Evolutionary conservation across 2,888 invertebrate genomes (phyloP), one percentile per base, ranked within the genome.

Genomic region (Ormyrus rosae): DNA sequence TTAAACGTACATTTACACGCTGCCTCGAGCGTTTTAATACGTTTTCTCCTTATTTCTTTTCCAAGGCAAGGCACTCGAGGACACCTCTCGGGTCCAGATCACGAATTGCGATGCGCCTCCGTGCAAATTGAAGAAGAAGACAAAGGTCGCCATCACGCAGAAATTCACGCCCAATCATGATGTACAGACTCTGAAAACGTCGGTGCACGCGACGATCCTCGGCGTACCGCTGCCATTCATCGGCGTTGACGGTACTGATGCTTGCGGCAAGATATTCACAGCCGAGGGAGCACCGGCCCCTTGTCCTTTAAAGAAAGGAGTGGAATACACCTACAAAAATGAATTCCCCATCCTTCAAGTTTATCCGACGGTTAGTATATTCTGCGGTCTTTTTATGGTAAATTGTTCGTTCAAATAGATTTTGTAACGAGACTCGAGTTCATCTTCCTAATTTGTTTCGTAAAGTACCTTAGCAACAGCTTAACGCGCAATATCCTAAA

Each of bases 191-290:
- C 73, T 96, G 65, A 92, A 73, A 64, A 95, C 94, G 80, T 88
- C 91, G 8, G 96, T 96, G 6, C 90, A 89, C 81, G 96, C 95
- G 0, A 90, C 92, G 0, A 92, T 96, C 19, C 87, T 93, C 2
- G 94, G 94, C 0, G 87, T 96, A 0, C 91, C 93, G 0, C 86
- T 96, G 71, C 96, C 96, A 0, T 96, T 96, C 88, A 87, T 95
- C 9, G 96, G 96, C 8, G 95, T 96, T 11, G 95, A 96, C 87
- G 95, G 94, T 10, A 91, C 91, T 46, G 92, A 93, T 71, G 94
- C 96, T 51, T 96, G 96, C 86, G 91, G 92, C 45, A 93, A 94
- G 84, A 90, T 96, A 68, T 94, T 90, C 86, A 91, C 92, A 83
- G 89, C 88, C 0, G 92, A 93, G 81, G 95, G 94, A 0, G 92